A percentile compares a stretch with the other conserved stretches of the same genome.
Evolutionary conservation across 2,797 vertebrate species (phyloP).

Genomic region (Smutsia gigantea): DNA sequence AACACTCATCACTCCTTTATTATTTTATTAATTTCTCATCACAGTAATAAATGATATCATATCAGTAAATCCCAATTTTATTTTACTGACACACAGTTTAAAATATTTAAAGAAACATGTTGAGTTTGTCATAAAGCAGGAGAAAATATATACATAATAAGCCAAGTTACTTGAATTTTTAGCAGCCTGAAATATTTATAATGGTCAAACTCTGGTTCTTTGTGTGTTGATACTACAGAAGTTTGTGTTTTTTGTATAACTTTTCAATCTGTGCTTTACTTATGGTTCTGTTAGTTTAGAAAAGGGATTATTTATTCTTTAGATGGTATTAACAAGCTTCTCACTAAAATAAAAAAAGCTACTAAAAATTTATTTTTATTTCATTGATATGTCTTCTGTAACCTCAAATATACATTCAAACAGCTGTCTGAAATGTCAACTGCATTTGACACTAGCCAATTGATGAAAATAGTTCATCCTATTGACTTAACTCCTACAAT

Average conservation of each 20-base stretch:
- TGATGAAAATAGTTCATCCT: slow-evolving; percentile 73
- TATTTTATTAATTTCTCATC: background rate
- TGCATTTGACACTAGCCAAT: slow-evolving; percentile 54
- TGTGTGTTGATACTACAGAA: slow-evolving; percentile 38
- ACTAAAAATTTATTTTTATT: slow-evolving; percentile 66
- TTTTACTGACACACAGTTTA: background rate
- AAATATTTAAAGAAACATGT: background rate
- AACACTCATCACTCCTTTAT: background rate
- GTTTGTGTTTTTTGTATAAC: slow-evolving; percentile 27
- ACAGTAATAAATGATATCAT: background rate
- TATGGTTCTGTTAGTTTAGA: slow-evolving; percentile 58
- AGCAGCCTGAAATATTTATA: background rate
- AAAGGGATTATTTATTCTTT: slow-evolving; percentile 61
- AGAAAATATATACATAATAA: background rate
- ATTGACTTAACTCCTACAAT: slow-evolving; percentile 72
- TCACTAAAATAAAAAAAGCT: slow-evolving; percentile 56
- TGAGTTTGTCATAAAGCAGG: background rate
- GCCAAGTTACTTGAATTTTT: background rate
- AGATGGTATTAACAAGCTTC: slow-evolving; percentile 45
- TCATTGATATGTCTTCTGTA: slow-evolving; percentile 60
- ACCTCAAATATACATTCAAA: slow-evolving; percentile 66
- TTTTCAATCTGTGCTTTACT: slow-evolving; percentile 55
- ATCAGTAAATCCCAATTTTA: background rate
- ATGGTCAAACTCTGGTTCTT: background rate
- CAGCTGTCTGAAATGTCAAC: slow-evolving; percentile 63